Conservation (phyloP, 2,113 vertebrate species). For the Elephas maximus region DNA sequence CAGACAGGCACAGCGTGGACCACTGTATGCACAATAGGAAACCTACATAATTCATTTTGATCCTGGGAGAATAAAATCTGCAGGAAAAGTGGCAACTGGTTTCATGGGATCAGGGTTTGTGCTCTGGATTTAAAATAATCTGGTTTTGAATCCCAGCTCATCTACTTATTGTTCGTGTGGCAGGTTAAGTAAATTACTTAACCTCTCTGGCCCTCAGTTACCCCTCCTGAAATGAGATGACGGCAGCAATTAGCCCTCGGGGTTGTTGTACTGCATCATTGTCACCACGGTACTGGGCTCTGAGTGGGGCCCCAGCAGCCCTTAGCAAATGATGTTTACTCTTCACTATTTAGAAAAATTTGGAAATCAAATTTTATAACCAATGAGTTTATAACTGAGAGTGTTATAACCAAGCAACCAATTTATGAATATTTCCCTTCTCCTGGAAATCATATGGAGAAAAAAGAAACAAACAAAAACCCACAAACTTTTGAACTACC, state of each 20-base stretch:
- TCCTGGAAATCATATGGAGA: not conserved
- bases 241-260: not conserved
- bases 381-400: not conserved
- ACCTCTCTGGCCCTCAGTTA: not conserved
- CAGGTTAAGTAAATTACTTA: conserved; percentile 55
- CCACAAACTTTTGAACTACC: not conserved
- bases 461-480: not conserved
- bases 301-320: not conserved
- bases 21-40: not conserved
- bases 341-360: not conserved
- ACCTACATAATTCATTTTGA: conserved; percentile 45
- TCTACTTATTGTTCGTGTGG: not conserved
- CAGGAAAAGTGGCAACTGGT: not conserved
- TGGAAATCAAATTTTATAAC: conserved; percentile 49
- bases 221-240: conserved; percentile 19
- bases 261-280: conserved; percentile 25
- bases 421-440: not conserved
- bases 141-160: conserved; percentile 31
- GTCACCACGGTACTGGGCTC: not conserved
- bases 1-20: not conserved
- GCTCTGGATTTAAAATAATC: conserved; percentile 26
- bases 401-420: not conserved
- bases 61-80: conserved; percentile 4
- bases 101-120: not conserved
- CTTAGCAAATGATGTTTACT: not conserved